Conservation (phyloP, 2,797 vertebrate species). For the Meriones psammophilus region DNA sequence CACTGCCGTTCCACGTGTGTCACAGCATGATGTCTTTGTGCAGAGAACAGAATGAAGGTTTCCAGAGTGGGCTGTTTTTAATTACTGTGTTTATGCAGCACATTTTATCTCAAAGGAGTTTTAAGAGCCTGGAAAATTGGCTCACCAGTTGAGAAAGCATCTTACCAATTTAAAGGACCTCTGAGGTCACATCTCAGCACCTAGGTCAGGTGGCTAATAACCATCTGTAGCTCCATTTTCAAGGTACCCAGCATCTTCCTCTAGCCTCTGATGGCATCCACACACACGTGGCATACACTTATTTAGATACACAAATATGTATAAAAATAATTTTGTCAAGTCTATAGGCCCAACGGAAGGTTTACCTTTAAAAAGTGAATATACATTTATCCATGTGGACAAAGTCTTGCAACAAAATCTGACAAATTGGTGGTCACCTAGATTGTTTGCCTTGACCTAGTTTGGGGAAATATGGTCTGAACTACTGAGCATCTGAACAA, state of each 20-base stretch:
- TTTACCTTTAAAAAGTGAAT: background rate
- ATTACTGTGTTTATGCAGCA: background rate
- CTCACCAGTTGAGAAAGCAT: background rate
- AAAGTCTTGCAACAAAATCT: background rate
- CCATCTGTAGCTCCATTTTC: background rate
- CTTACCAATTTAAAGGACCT: background rate
- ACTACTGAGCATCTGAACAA: background rate
- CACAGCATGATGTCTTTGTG: background rate
- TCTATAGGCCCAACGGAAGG: background rate
- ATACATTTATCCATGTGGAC: background rate
- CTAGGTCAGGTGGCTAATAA: background rate
- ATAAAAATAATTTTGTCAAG: background rate
- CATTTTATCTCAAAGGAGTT: background rate
- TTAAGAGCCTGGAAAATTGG: background rate
- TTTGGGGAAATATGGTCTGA: background rate
- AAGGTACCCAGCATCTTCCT: background rate
- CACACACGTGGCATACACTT: background rate
- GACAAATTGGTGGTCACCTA: background rate
- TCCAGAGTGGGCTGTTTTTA: slow-evolving; percentile 9
- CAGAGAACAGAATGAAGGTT: background rate
- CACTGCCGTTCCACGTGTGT: background rate
- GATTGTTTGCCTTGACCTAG: background rate
- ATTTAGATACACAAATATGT: background rate
- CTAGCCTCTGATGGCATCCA: background rate
- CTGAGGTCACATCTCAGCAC: background rate